Percentiles rank a stretch among this genome's conserved stretches.
These are phyloP conservation scores for Cygnus atratus DNA, from an alignment of 2,113 vertebrate genomes.

Conservation along the genomic window DNA sequence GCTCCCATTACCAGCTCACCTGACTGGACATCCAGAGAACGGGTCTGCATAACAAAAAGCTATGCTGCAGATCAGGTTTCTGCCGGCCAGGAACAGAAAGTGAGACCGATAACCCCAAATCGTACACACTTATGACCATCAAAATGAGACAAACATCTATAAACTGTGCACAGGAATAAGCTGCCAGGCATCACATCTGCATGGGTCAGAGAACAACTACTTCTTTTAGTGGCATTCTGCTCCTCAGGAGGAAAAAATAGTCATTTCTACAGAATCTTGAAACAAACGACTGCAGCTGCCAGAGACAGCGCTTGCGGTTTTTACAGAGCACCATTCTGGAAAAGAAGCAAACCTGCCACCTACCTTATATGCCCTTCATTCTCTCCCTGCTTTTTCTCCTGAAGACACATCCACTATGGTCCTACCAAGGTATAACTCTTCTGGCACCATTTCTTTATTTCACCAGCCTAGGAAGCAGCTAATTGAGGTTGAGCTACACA, in stretches of 20 bases:
- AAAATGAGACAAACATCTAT: not conserved
- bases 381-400: not conserved
- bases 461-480: not conserved
- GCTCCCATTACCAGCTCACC: not conserved
- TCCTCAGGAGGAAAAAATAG: not conserved
- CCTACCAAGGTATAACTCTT: not conserved
- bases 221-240: not conserved
- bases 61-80: not conserved
- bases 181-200: not conserved
- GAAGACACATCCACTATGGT: not conserved
- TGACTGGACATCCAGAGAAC: not conserved
- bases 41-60: not conserved
- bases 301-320: not conserved
- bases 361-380: not conserved
- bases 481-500: rapidly evolving
- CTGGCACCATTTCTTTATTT: not conserved
- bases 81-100: not conserved
- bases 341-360: not conserved
- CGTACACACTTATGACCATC: rapidly evolving
- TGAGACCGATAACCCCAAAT: not conserved
- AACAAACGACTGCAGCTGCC: not conserved
- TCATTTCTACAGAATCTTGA: not conserved
- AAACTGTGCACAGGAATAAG: not conserved
- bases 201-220: not conserved
- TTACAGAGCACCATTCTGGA: not conserved